These are phyloP conservation scores for Calidris pygmaea DNA, from an alignment of 2,113 vertebrate species.

Conservation along the genomic window DNA sequence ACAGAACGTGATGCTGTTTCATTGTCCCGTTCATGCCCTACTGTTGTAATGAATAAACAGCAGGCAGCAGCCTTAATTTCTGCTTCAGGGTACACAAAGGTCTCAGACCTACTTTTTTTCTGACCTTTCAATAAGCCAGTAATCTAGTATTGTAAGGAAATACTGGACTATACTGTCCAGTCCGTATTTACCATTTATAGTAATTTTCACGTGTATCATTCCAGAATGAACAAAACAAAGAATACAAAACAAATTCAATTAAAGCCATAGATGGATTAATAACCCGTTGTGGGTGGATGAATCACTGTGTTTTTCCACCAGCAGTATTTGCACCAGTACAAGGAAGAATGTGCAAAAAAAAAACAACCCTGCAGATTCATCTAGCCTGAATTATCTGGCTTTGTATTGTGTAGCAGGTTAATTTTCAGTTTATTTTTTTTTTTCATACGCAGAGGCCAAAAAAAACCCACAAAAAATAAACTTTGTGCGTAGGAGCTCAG, in stretches of 20 bases:
- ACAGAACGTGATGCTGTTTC: accelerated
- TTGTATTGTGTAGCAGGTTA: not conserved
- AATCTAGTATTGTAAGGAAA: not conserved
- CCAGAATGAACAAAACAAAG: not conserved
- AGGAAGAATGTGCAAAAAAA: not conserved
- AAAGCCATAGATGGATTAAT: not conserved
- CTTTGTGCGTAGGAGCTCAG: not conserved
- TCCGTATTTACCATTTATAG: not conserved
- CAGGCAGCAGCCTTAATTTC: not conserved
- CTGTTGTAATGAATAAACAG: not conserved
- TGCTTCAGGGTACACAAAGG: not conserved
- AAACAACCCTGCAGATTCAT: not conserved
- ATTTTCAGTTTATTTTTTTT: not conserved
- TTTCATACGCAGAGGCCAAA: not conserved
- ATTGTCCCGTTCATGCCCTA: not conserved
- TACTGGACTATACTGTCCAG: not conserved
- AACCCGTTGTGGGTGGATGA: not conserved
- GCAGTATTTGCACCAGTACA: not conserved
- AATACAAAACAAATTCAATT: not conserved
- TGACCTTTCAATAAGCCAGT: not conserved
- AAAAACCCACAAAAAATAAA: not conserved
- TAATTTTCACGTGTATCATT: not conserved
- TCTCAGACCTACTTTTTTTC: not conserved
- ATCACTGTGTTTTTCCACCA: not conserved
- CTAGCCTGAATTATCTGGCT: not conserved